A percentile compares a stretch with the other conserved stretches of the same genome.
Conservation (phyloP, 2,797 vertebrate genomes). For the Peromyscus melanophrys region DNA sequence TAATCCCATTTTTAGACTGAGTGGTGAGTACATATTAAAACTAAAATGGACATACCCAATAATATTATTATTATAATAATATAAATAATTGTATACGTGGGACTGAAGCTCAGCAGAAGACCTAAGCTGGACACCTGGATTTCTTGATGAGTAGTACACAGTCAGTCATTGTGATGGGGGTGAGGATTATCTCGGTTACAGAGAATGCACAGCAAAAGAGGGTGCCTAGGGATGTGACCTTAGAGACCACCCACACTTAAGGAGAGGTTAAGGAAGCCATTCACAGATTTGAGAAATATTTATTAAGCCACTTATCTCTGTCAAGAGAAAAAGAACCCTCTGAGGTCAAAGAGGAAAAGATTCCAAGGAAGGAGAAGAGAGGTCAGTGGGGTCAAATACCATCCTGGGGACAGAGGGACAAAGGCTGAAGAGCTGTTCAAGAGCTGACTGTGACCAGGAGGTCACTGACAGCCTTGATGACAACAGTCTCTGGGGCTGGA, state of each 20-base stretch:
- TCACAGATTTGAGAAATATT: conserved; percentile 8
- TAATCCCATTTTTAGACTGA: conserved; percentile 14
- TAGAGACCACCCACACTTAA: background rate
- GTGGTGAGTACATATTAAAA: background rate
- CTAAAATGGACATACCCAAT: background rate
- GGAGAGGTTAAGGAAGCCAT: background rate
- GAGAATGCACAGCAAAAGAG: background rate
- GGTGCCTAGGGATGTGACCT: background rate
- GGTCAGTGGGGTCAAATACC: background rate
- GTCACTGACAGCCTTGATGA: background rate
- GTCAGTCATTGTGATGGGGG: background rate
- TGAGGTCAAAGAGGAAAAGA: conserved; percentile 6
- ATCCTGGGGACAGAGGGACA: background rate
- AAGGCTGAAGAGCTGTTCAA: background rate
- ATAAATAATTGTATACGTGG: background rate
- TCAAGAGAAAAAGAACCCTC: conserved; percentile 60
- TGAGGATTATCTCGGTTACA: background rate
- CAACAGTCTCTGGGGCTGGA: background rate
- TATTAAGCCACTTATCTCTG: conserved; percentile 43
- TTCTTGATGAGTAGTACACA: background rate
- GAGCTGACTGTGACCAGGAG: background rate
- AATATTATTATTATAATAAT: no score
- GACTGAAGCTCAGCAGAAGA: background rate
- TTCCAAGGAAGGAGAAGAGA: background rate
- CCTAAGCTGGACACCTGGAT: background rate